These are phyloP conservation scores for Dendroctonus valens DNA, from an alignment of 1,140 invertebrate species.

Conservation along the genomic window DNA sequence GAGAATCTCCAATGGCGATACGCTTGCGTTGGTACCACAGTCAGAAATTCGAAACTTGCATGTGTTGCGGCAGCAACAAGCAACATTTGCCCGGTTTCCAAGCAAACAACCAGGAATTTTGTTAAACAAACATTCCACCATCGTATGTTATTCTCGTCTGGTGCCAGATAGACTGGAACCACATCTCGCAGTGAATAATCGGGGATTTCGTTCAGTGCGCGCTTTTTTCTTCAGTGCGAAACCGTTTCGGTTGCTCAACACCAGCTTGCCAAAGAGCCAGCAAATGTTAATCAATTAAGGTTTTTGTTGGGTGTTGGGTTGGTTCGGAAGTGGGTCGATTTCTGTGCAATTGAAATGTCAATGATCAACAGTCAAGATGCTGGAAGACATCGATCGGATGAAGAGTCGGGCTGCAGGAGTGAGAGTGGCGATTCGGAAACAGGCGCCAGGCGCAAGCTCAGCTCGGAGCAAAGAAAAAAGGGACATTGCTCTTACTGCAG, in stretches of 20 bases:
- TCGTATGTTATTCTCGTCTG: neutral
- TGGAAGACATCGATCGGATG: too few relatives aligned
- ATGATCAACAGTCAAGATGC: constrained; percentile 1
- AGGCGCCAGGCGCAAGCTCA: too few relatives aligned
- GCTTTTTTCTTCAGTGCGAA: neutral
- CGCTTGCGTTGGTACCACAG: constrained; percentile 21
- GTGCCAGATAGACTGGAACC: constrained; percentile 8
- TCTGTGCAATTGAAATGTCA: constrained; percentile 12
- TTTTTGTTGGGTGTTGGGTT: neutral
- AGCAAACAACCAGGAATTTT: constrained; percentile 5
- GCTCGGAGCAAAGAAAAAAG: too few relatives aligned
- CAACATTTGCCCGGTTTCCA: constrained; percentile 8
- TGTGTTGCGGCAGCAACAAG: constrained; percentile 7
- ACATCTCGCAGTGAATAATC: constrained; percentile 11
- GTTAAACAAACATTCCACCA: constrained; percentile 10
- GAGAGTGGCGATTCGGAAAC: too few relatives aligned
- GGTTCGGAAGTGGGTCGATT: neutral
- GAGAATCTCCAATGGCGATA: constrained; percentile 16
- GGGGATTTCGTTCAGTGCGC: neutral
- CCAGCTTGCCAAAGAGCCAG: constrained; percentile 19
- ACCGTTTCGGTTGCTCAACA: constrained; percentile 12
- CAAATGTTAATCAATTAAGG: constrained; percentile 4
- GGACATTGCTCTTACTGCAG: too few relatives aligned
- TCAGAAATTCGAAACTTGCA: constrained; percentile 21
- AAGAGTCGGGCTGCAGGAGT: too few relatives aligned